Base-by-base conservation (phyloP, 1,140 invertebrate species). In the Phocides pigmalion region DNA sequence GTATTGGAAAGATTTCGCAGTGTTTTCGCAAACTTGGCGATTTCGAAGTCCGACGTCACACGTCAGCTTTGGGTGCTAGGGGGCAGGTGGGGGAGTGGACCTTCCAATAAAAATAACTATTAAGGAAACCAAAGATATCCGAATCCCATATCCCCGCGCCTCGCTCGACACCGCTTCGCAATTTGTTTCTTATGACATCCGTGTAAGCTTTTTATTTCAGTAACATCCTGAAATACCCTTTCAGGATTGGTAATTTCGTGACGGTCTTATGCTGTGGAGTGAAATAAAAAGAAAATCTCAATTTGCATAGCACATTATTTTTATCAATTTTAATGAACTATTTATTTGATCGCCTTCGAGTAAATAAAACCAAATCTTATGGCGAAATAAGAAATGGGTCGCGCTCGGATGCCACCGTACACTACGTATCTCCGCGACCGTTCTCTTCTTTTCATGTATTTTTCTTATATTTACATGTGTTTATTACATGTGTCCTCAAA, bases 51-150 rank as follows among this genome's bases (percentile, higher is more conserved):
- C 3, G 12, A 46, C 12, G 16, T 49, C 42, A 54, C 51, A 65
- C 50, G 50, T 69, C 44, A 62, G 61, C 25, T 46, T 51, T 47
- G 32, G 20, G 51, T 32, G 44, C 12, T 51, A 39, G 19, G 50
- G 35, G 35, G 39, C 54, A 44, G 39, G 22, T 46, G 41, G 41
- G n/a, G 25, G 41, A 59, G 25, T 47, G 25, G 51, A 25, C 39
- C 44, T 12, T 39, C 42, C 61, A 59, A 64, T 58, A 66, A 71
- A 71, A 63, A 53, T 59, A 61, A 8, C 46, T 64, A 54, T 64
- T 64, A 54, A 59, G 46, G 58, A 65, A 66, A 61, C 47, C 54
- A 25, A 25, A 47, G 42, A 62, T 41, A 53, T 67, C 53, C 39
- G 51, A 41, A 54, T 22, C 12, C 32, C 17, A n/a, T 54, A 41